Evolutionary conservation across 2,113 vertebrate species (phyloP), one percentile per base, ranked within the genome.

Genomic region (Rafetus swinhoei): DNA sequence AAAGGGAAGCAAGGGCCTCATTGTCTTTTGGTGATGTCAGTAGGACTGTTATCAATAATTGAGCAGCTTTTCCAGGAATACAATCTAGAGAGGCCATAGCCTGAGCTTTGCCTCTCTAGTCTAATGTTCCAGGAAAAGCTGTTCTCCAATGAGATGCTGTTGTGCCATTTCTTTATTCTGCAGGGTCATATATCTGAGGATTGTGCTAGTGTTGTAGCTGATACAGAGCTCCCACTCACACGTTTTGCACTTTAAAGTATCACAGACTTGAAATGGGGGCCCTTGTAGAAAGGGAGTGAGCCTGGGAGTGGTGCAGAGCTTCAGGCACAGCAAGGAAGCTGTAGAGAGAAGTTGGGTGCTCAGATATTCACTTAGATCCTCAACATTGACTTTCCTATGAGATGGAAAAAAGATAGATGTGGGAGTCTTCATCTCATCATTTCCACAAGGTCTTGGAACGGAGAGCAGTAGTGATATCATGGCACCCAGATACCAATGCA

Each of bases 41-140:
- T 79, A 96, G n/a, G 77, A 84, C 90, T 93, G 94, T 97, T 97
- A 95, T 98, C 76, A 96, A 97, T 97, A 98, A 97, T 92, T 93
- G 96, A 97, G 60, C 76, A 53, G 97, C 95, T 97, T 98, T 98
- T 98, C 98, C 98, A 97, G 97, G 98, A 98, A 96, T 96, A 94
- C 94, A 97, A 92, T 96, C 94, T 91, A 95, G 85, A 96, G 94
- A 86, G 92, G 39, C 18, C 96, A 90, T 93, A 7, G 84, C 77
- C 92, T 96, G 87, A 74, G 84, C 4, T 13, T 88, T 4, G 15
- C 86, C 0, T 56, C 39, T 90, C 88, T 95, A 86, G 84, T 13
- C 81, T 65, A 62, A 39, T 45, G 22, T 96, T 97, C 96, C 95
- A 82, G 88, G 96, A 97, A 98, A 77, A 79, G 89, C 93, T 88